Percentiles rank a stretch among this genome's conserved stretches.
phyloP scores from a whole-genome alignment of 1,140 invertebrate genomes.

The Diorhabda elongata region DNA sequence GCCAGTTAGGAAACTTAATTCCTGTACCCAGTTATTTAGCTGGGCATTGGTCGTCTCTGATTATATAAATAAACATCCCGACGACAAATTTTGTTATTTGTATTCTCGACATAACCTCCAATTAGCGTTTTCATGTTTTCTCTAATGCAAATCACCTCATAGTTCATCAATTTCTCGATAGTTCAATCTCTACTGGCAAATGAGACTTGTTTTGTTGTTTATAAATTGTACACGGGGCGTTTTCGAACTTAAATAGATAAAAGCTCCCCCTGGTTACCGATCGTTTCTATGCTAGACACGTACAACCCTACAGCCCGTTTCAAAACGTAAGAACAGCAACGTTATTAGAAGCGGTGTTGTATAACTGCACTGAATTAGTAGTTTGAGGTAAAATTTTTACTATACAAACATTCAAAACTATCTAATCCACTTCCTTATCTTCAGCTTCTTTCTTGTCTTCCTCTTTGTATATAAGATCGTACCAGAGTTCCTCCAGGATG shows the following conservation, averaged over 20 bases:
- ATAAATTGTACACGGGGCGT: slow-evolving; percentile 14
- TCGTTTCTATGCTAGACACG: slow-evolving; percentile 15
- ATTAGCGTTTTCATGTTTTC: neutral
- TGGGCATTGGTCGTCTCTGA: too few species aligned
- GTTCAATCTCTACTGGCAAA: slow-evolving; percentile 13
- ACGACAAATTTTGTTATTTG: too few species aligned
- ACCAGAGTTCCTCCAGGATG: too few species aligned
- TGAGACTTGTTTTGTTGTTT: slow-evolving; percentile 20
- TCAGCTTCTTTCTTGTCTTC: too few species aligned
- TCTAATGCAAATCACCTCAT: slow-evolving; percentile 11
- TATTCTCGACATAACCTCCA: too few species aligned
- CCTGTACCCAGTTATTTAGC: too few species aligned
- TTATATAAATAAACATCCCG: too few species aligned
- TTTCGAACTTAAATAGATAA: slow-evolving; percentile 14
- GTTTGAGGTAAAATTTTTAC: too few species aligned
- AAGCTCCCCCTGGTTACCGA: slow-evolving; percentile 8
- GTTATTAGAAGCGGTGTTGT: slow-evolving; percentile 6
- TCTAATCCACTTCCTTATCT: too few species aligned
- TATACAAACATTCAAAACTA: too few species aligned
- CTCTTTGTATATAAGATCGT: too few species aligned
- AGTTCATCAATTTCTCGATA: slow-evolving; percentile 15
- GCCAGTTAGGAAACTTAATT: too few species aligned
- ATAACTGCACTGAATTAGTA: neutral
- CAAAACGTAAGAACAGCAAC: slow-evolving; percentile 15
- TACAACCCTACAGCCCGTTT: slow-evolving; percentile 7